Base-by-base conservation (phyloP, 2,888 invertebrate genomes). In the Empis stercorea region DNA sequence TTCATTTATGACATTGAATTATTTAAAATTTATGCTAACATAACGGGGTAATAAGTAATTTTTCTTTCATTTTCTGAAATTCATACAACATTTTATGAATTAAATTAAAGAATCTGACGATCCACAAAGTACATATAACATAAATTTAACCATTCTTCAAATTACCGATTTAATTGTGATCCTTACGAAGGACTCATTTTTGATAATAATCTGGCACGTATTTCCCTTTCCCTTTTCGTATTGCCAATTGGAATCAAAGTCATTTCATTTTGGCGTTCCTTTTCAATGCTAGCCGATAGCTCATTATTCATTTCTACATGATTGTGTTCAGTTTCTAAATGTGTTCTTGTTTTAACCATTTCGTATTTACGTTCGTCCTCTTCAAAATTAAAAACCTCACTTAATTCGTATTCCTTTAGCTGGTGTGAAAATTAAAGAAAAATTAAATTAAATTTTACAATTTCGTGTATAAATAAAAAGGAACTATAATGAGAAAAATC, bases 391-490 rank as follows among this genome's bases (percentile, higher is more conserved):
- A 88, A 88, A 54, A 85, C 85, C 71, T 88, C 87, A 55, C 85
- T 84, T 55, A 89, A 72, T 66, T 87, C 87, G 73, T 89, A 91
- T 71, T 89, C 88, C 60, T 84, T 85, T 54, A 88, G 74, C 88
- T 89, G 30, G 32, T 37, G 7, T 20, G 10, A 32, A 38, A 40
- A 42, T 49, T 44, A 17, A 9, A 27, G 27, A 42, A 41, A 49
- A 43, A 45, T 32, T n/a, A 44, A 39, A 39, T 38, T 34, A 40
- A 44, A 30, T 57, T 59, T 43, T 52, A 48, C 37, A 53, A 50
- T 51, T 30, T 50, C n/a, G n/a, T n/a, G n/a, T n/a, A n/a, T n/a
- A n/a, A 49, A 39, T 41, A 46, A 38, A 48, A 46, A 39, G 45
- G 44, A 43, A 48, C 17, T 34, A 41, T 40, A 41, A 47, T 23